Percentiles rank a stretch among this genome's conserved stretches.
Evolutionary conservation across 1,140 invertebrate genomes (phyloP).

Genomic region (Micrasema longulum): DNA sequence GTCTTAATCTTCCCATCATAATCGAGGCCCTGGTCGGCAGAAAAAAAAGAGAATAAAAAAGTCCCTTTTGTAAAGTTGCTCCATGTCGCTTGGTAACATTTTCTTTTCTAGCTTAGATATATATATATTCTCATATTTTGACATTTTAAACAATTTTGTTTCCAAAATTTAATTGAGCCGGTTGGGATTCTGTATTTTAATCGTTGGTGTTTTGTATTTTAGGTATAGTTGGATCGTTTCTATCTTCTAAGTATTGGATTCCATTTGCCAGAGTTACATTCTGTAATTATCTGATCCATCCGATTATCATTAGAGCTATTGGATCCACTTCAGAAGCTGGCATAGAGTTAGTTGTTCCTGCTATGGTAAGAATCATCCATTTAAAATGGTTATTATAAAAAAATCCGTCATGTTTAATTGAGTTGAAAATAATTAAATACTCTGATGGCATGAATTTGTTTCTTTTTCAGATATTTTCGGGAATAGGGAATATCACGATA

Average conservation of each 20-base stretch:
- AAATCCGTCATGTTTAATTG: no score
- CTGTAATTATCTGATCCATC: slow-evolving; percentile 67
- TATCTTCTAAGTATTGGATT: slow-evolving; percentile 62
- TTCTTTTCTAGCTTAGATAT: no score
- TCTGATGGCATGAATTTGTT: background rate
- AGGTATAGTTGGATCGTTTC: background rate
- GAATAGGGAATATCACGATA: background rate
- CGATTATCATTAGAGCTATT: slow-evolving; percentile 55
- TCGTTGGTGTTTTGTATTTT: slow-evolving; percentile 13
- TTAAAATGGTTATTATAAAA: background rate
- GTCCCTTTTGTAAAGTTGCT: no score
- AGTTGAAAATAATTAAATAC: background rate
- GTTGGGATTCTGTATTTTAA: no score
- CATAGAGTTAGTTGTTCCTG: background rate
- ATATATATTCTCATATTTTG: no score
- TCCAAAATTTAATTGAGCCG: no score
- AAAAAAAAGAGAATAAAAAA: no score
- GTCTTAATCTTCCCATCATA: no score
- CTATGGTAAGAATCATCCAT: background rate
- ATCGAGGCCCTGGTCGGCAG: no score
- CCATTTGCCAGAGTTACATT: slow-evolving; percentile 67
- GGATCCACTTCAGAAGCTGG: background rate
- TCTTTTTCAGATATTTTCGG: background rate
- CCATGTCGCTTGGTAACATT: no score
- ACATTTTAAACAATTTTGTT: no score